A percentile compares a stretch with the other conserved stretches of the same genome.
Conservation (phyloP, 2,113 vertebrate species). For the Eolophus roseicapilla region DNA sequence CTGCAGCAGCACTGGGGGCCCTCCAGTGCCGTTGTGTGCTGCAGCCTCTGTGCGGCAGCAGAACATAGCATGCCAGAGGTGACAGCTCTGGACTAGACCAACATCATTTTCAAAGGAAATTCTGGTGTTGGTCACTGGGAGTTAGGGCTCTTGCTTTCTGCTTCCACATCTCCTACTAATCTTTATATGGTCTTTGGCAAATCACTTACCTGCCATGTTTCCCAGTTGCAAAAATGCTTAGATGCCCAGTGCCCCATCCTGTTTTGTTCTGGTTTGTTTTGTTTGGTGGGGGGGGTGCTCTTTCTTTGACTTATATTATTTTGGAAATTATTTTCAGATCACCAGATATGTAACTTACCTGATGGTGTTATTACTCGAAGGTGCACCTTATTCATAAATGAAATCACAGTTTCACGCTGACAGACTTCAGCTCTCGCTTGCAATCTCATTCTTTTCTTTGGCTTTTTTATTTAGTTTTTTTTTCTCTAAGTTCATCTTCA, state of each 20-base stretch:
- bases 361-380: not conserved
- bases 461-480: fast-evolving
- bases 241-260: not conserved
- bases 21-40: not conserved
- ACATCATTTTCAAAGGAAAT: not conserved
- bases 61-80: not conserved
- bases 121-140: not conserved
- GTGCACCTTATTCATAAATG: not conserved
- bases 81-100: not conserved
- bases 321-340: not conserved
- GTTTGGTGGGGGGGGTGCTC: fast-evolving
- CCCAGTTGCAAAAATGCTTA: conserved; percentile 4
- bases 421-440: not conserved
- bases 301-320: not conserved
- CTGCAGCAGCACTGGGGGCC: not conserved
- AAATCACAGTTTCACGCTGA: not conserved
- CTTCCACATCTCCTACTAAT: not conserved
- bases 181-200: conserved; percentile 3
- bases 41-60: conserved; percentile 56
- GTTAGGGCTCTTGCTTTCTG: not conserved
- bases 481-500: not conserved
- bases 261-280: not conserved
- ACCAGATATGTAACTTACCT: not conserved
- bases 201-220: not conserved
- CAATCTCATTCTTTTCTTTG: not conserved